Percentiles rank a stretch among this genome's conserved stretches.
Evolutionary conservation across 2,113 vertebrate species (phyloP).

Genomic region (Benitochromis conjunctus): DNA sequence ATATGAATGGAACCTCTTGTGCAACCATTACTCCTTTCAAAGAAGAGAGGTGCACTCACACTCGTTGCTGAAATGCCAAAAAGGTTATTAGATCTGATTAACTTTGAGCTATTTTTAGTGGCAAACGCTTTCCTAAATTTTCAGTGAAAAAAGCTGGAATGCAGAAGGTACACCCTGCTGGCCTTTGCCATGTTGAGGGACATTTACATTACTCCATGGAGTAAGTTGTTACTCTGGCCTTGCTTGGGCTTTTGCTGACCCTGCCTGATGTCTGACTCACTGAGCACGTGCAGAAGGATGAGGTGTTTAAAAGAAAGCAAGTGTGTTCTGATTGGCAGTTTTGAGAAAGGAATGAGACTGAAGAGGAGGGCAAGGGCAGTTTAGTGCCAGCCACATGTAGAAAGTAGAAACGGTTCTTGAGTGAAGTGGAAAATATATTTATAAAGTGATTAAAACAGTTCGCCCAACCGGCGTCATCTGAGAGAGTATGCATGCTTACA

Average conservation of each 20-base stretch:
- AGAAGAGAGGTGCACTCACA: not conserved
- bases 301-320: not conserved
- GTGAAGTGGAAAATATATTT: not conserved
- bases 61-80: not conserved
- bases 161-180: not conserved
- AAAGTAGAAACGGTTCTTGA: not conserved
- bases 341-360: not conserved
- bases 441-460: not conserved
- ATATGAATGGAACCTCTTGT: conserved; percentile 18
- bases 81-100: not conserved
- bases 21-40: not conserved
- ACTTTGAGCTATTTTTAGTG: conserved; percentile 9
- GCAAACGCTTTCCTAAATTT: not conserved
- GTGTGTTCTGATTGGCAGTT: not conserved
- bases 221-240: not conserved
- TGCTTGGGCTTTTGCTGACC: not conserved
- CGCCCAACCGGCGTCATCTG: too few species aligned
- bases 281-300: not conserved
- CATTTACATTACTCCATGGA: too few species aligned
- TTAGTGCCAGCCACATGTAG: not conserved
- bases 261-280: not conserved
- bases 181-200: not conserved
- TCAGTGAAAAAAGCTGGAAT: conserved; percentile 1
- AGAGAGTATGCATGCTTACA: fast-evolving
- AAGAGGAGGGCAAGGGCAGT: not conserved